Base-by-base conservation (phyloP, 2,888 invertebrate species). In the Notodromas monacha region DNA sequence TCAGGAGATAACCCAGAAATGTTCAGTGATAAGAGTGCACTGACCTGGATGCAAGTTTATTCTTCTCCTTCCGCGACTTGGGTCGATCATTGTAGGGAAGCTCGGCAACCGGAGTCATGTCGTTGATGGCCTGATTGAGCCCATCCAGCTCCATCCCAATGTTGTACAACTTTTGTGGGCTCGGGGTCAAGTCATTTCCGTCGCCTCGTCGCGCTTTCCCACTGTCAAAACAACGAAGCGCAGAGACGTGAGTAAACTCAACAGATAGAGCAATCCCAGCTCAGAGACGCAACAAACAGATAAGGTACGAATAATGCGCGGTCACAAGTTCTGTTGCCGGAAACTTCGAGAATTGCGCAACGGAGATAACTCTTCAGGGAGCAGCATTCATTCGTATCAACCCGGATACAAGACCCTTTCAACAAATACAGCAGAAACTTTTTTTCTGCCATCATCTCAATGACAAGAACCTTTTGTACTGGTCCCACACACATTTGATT, bases 11-110 rank as follows among this genome's bases (percentile, higher is more conserved):
- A n/a, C n/a, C n/a, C n/a, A n/a, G n/a, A n/a, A n/a, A n/a, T n/a
- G n/a, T n/a, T n/a, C n/a, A n/a, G n/a, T n/a, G 21, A n/a, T 21
- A n/a, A 21, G n/a, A 21, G 21, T n/a, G n/a, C n/a, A n/a, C n/a
- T n/a, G n/a, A n/a, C 58, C 57, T 64, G 0, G 89, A 89, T 6
- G 92, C 89, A 32, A 89, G 56, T 52, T 89, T 89, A 49, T 92
- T 92, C 48, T 92, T 89, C 50, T 92, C 89, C 50, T 86, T 86
- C 32, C 86, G 61, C n/a, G 79, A 76, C 47, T 74, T 77, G 8
- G 77, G 73, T 38, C 79, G 56, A 15, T 70, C 65, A 43, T 70
- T 73, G 46, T 74, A 72, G 26, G 81, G 81, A 40, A 86, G 54
- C 48, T 84, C 84, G 41, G 74, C 76, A 5, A 81, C 77, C 4